Percentiles rank a stretch among this genome's conserved stretches.
These are phyloP conservation scores for Caenorhabditis brenneri DNA, from an alignment of 1,140 invertebrate species.

Conservation along the genomic window DNA sequence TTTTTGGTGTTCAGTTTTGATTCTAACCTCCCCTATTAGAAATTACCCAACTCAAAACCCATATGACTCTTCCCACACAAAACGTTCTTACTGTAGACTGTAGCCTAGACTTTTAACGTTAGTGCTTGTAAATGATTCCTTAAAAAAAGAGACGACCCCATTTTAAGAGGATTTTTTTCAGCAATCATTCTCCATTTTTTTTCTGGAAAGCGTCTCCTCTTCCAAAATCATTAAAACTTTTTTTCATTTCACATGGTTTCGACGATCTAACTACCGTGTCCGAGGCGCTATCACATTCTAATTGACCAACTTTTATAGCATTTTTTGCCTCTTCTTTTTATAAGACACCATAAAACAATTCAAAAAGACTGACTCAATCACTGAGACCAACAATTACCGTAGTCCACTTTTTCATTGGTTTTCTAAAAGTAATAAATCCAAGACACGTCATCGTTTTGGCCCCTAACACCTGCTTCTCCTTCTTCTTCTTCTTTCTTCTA, in stretches of 20 bases:
- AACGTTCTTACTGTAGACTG: not conserved
- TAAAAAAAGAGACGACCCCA: not conserved
- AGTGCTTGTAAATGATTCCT: too few relatives aligned
- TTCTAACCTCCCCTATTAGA: too few relatives aligned
- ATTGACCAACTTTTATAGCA: slow-evolving; percentile 32
- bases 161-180: not conserved
- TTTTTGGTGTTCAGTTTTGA: too few relatives aligned
- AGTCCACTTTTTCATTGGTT: not conserved
- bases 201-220: too few relatives aligned
- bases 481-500: not conserved
- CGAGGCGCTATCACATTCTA: slow-evolving; percentile 2
- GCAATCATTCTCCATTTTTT: not conserved
- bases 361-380: not conserved
- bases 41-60: not conserved
- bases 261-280: not conserved
- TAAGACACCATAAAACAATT: slow-evolving; percentile 20
- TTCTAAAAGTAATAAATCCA: slow-evolving; percentile 22
- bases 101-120: not conserved
- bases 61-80: not conserved
- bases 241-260: not conserved
- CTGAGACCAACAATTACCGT: not conserved
- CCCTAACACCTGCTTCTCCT: not conserved
- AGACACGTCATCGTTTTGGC: not conserved
- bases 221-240: not conserved
- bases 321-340: not conserved